Conservation (phyloP, 2,888 invertebrate genomes). For the Drosophila rellima region DNA sequence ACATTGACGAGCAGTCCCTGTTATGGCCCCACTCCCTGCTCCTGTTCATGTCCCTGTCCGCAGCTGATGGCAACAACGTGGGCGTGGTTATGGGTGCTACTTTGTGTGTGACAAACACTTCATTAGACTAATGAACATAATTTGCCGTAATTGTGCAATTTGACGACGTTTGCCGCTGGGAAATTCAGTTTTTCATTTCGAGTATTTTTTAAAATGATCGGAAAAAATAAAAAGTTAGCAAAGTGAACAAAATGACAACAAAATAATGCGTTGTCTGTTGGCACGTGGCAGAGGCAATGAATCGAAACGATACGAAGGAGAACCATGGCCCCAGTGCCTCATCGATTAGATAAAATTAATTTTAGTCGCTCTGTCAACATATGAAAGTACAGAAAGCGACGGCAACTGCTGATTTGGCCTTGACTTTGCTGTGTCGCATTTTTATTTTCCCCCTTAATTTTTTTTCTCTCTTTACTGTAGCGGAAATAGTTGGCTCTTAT, state of each 20-base stretch:
- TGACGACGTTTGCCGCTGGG: constrained; percentile 44
- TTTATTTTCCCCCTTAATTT: constrained; percentile 1
- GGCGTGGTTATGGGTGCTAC: constrained; percentile 19
- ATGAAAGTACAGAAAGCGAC: constrained; percentile 19
- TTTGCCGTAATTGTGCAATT: constrained; percentile 66
- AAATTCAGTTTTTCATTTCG: constrained; percentile 29
- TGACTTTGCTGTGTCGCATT: constrained; percentile 64
- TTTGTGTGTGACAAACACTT: constrained; percentile 66
- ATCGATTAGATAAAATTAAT: constrained; percentile 82
- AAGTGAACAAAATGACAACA: constrained; percentile 47
- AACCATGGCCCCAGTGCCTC: constrained; percentile 29
- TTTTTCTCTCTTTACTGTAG: constrained; percentile 4
- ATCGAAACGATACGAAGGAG: constrained; percentile 30
- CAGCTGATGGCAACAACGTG: constrained; percentile 1
- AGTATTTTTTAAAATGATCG: constrained; percentile 10
- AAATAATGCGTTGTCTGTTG: background rate
- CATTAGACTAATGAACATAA: constrained; percentile 80
- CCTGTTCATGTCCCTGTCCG: background rate
- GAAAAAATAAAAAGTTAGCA: constrained; percentile 28
- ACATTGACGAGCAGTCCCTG: constrained; percentile 8
- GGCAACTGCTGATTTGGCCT: constrained; percentile 51
- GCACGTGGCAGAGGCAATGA: constrained; percentile 28
- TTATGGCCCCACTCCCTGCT: background rate
- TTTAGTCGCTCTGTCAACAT: constrained; percentile 65
- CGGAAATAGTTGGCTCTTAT: constrained; percentile 71